phyloP scores from a whole-genome alignment of 2,888 invertebrate species.

The Standfussiana lucernea region DNA sequence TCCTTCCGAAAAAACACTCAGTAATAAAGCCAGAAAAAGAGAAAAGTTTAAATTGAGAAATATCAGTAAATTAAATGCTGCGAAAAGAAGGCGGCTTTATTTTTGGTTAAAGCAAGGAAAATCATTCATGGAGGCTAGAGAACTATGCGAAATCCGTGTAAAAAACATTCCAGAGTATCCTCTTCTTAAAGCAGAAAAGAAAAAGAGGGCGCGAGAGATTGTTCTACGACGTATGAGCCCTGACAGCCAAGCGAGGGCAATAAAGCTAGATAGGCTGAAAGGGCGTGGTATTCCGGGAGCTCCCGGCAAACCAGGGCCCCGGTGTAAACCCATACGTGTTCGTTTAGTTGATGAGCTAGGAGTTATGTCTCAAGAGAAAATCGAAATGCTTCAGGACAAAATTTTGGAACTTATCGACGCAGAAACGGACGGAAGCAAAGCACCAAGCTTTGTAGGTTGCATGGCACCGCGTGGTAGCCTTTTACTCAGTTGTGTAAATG shows the following conservation, averaged over 20 bases:
- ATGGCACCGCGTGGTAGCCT: neutral
- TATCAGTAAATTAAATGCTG: neutral
- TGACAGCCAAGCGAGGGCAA: neutral
- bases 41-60: neutral
- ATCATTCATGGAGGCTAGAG: constrained; percentile 37
- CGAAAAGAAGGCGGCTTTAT: constrained; percentile 22
- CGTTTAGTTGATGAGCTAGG: constrained; percentile 25
- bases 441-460: constrained; percentile 30
- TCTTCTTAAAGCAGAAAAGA: constrained; percentile 22
- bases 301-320: neutral
- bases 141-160: constrained; percentile 23
- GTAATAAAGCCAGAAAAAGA: constrained; percentile 24
- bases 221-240: constrained; percentile 25
- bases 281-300: constrained; percentile 6
- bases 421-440: constrained; percentile 35
- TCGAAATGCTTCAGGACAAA: constrained; percentile 29
- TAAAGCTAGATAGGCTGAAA: constrained; percentile 1
- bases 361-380: constrained; percentile 26
- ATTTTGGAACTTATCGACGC: constrained; percentile 44
- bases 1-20: neutral
- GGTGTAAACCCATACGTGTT: neutral
- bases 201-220: neutral
- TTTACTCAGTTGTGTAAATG: constrained; percentile 29
- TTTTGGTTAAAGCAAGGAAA: constrained; percentile 53
- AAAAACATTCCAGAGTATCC: constrained; percentile 35